A percentile compares a stretch with the other conserved stretches of the same genome.
Evolutionary conservation across 2,888 invertebrate species (phyloP).

Genomic region (Drosophila multiciliata): DNA sequence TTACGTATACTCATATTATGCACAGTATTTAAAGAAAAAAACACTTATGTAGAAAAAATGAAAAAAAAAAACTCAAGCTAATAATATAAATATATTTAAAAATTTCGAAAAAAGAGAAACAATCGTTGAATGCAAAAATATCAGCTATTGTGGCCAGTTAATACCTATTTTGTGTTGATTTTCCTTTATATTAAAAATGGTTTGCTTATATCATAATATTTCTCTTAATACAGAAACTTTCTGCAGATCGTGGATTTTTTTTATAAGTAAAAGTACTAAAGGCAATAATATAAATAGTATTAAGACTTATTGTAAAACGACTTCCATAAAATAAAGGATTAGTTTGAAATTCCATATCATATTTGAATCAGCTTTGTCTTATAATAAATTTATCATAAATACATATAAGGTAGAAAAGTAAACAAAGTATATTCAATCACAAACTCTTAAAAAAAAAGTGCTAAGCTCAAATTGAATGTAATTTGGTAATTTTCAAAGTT

Average conservation of each 20-base stretch:
- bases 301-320: not conserved
- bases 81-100: slow-evolving; percentile 15
- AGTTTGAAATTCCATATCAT: not conserved
- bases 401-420: not conserved
- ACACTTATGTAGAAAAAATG: slow-evolving; percentile 3
- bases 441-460: not conserved
- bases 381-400: not conserved
- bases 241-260: not conserved
- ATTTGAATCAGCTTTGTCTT: not conserved
- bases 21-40: slow-evolving; percentile 16
- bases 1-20: slow-evolving; percentile 46
- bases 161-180: slow-evolving; percentile 2
- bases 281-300: not conserved
- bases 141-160: slow-evolving; percentile 9
- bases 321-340: not conserved
- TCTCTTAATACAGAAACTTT: not conserved
- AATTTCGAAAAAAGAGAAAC: slow-evolving; percentile 12
- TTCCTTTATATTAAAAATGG: not conserved
- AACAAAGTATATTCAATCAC: not conserved
- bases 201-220: not conserved
- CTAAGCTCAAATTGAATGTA: not conserved
- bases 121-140: slow-evolving; percentile 26
- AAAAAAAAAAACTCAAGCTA: slow-evolving; percentile 4
- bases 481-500: not conserved
- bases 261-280: not conserved